Evolutionary conservation across 2,113 vertebrate species (phyloP), one percentile per base, ranked within the genome.

Genomic region (Pelvicachromis taeniatus): DNA sequence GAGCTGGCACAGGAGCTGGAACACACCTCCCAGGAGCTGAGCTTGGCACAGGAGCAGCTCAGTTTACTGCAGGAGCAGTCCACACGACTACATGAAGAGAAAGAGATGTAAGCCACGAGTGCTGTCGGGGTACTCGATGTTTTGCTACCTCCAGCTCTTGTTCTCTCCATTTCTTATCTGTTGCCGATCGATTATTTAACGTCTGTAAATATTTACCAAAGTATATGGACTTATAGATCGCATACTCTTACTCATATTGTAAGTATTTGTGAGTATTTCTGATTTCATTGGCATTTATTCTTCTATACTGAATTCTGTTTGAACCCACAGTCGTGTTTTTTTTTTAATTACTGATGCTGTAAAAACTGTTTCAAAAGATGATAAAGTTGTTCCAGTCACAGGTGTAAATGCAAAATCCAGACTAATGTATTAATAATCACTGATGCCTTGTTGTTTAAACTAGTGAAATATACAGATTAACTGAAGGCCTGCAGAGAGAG

Each of bases 401-500:
- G 29, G 21, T 68, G 3, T 40, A 70, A 0, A 29, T 58, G 3
- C 52, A 45, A 19, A 50, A n/a, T 42, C 12, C 68, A 73, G 23
- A 50, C 29, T 65, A 13, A 10, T 56, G 19, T 40, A 9, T 61
- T 63, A n/a, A 5, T 40, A 54, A 81, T 52, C n/a, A 55, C 75
- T 9, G 7, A 6, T 80, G 4, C 45, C 5, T 75, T 82, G 40
- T 83, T 82, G 52, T 88, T 75, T n/a, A 21, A 63, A 73, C 2
- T 91, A 99, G 97, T 91, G 97, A 99, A 85, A 95, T 99, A 17
- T 99, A 97, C 92, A 88, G 93, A 2, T 93, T 99, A 70, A 97
- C 97, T 0, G 98, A 99, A 92, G 95, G 96, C 54, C 95, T 98
- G 13, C 96, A 99, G 91, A 94, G 97, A 26, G 98, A 99, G 88